Evolutionary conservation across 1,140 invertebrate genomes (phyloP).

Genomic region (Aradophagus sp.): DNA sequence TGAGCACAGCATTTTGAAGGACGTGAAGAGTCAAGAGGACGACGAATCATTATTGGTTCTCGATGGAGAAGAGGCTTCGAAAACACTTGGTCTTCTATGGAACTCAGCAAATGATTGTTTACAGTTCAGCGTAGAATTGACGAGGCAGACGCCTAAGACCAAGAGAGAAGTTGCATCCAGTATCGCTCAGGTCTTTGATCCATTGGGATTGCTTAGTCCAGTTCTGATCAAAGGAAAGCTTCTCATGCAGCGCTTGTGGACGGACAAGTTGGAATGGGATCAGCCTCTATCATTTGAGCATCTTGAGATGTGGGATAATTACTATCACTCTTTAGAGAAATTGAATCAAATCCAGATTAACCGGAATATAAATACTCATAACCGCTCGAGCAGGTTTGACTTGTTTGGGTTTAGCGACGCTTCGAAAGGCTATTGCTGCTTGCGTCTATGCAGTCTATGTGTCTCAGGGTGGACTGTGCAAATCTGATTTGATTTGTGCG

Average conservation of each 20-base stretch:
- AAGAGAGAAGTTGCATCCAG: conserved; percentile 28
- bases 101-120: conserved; percentile 17
- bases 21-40: conserved; percentile 2
- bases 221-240: conserved; percentile 15
- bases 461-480: not conserved
- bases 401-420: conserved; percentile 39
- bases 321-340: not conserved
- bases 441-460: conserved; percentile 11
- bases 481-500: conserved; percentile 3
- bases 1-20: not conserved
- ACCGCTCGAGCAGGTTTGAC: not conserved
- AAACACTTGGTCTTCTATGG: conserved; percentile 44
- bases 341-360: conserved; percentile 4
- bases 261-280: conserved; percentile 14
- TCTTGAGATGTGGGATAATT: conserved; percentile 10
- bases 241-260: conserved; percentile 18
- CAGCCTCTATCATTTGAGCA: conserved; percentile 1
- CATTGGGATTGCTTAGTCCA: conserved; percentile 21
- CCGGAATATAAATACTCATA: not conserved
- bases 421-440: conserved; percentile 16
- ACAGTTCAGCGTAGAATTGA: not conserved
- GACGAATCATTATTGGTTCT: not conserved
- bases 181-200: conserved; percentile 29
- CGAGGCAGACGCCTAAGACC: not conserved
- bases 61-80: conserved; percentile 12